Evolutionary conservation across 1,140 invertebrate genomes (phyloP), one percentile per base, ranked within the genome.

Genomic region (Eumeta japonica): DNA sequence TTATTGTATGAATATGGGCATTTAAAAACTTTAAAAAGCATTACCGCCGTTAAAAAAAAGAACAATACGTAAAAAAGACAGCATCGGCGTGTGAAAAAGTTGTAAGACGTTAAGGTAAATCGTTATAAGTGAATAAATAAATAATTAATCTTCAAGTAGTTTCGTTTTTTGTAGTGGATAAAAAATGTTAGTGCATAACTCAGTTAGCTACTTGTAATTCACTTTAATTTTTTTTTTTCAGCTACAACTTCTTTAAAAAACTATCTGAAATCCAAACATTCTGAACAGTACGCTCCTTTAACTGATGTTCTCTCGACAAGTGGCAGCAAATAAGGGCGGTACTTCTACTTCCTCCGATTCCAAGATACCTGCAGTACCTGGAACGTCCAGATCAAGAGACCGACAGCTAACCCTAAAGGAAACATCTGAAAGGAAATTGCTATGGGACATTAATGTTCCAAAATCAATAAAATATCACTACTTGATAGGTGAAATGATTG

Each of bases 401-500:
- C 28, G 27, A 16, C 43, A 45, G 38, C 30, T 47, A 27, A 46
- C 41, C 24, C 18, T 43, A 17, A 42, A 45, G 29, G 46, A 48
- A 40, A 40, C 35, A 40, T 37, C 32, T 7, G 46, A 51, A 43
- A 39, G 35, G 24, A 45, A 48, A 38, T 41, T 41, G 46, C 37
- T 39, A 1, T 51, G 49, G 46, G 30, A 40, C 19, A 45, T 48
- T 39, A 40, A 51, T 41, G 49, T 48, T 38, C 35, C 43, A 19
- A 45, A 41, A 52, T 39, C 49, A 42, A 48, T 35, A 41, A 41
- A 48, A 41, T 45, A 47, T 41, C 41, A 53, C 35, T 50, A 50
- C 18, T 47, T 46, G 20, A 50, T 53, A 14, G 47, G 41, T n/a
- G 50, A 50, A 44, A 50, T 52, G 50, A 52, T 52, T 41, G 44